Conservation (phyloP, 2,797 vertebrate species). For the Heteromormyrus szaboi region DNA sequence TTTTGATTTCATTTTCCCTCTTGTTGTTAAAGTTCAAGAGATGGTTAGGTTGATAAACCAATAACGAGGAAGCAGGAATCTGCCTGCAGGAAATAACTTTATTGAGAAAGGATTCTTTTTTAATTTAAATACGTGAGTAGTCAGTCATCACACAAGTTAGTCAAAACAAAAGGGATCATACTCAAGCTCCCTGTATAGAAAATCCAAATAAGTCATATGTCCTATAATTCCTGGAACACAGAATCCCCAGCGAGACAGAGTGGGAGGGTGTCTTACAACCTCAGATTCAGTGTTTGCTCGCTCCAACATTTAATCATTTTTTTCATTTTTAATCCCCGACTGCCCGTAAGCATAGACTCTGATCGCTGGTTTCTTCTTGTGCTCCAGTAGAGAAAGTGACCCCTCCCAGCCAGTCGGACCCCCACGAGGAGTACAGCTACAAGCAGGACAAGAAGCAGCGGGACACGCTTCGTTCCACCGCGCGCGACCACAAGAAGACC, state of each 20-base stretch:
- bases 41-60: not conserved
- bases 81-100: not conserved
- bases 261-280: not conserved
- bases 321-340: not conserved
- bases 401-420: conserved; percentile 55
- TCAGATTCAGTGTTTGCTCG: not conserved
- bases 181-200: not conserved
- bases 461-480: conserved; percentile 73
- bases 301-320: not conserved
- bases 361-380: not conserved
- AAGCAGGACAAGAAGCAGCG: conserved; percentile 86
- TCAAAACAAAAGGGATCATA: not conserved
- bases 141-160: not conserved
- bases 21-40: not conserved
- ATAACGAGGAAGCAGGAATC: not conserved
- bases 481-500: conserved; percentile 89
- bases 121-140: not conserved
- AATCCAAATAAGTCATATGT: not conserved
- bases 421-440: conserved; percentile 75
- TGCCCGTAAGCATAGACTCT: not conserved
- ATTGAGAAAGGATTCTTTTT: not conserved
- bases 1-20: not conserved
- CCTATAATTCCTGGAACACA: not conserved
- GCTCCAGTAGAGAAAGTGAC: conserved; percentile 67
- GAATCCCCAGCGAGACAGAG: not conserved